These are phyloP conservation scores for Pontoporia blainvillei DNA, from an alignment of 2,113 vertebrate genomes.

Conservation along the genomic window DNA sequence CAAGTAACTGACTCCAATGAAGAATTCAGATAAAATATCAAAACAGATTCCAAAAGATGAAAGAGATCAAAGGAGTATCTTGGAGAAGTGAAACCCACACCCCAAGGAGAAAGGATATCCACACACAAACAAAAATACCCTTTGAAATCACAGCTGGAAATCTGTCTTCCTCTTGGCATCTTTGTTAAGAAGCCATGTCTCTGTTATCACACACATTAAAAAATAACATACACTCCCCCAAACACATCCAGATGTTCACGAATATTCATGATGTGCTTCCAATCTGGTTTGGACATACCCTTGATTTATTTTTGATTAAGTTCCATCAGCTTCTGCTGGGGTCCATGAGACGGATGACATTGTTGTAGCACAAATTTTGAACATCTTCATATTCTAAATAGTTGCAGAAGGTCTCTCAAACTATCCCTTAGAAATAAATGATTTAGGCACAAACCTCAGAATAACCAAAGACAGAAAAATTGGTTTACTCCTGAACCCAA, in stretches of 20 bases:
- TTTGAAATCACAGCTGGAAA: conserved; percentile 73
- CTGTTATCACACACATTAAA: background rate
- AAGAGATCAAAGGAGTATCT: conserved; percentile 68
- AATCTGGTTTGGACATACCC: conserved; percentile 60
- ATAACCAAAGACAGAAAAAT: background rate
- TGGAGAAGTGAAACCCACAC: conserved; percentile 44
- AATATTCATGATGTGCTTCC: conserved; percentile 63
- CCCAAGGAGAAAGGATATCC: conserved; percentile 47
- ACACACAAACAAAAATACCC: conserved; percentile 2
- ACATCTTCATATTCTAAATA: conserved; percentile 17
- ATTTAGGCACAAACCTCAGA: background rate
- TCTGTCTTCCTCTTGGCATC: conserved; percentile 65
- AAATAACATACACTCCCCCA: conserved; percentile 49
- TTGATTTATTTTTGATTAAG: conserved; percentile 71
- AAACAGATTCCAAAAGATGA: conserved; percentile 49
- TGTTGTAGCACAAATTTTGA: conserved; percentile 30
- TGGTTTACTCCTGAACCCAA: background rate
- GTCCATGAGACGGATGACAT: background rate
- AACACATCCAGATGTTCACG: conserved; percentile 78
- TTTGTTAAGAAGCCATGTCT: conserved; percentile 41
- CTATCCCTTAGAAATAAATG: conserved; percentile 1
- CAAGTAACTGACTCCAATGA: background rate
- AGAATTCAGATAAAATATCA: conserved; percentile 51
- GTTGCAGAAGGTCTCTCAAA: conserved; percentile 38
- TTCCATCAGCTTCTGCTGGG: conserved; percentile 45